Conservation (phyloP, 2,113 vertebrate genomes). For the Sander lucioperca region DNA sequence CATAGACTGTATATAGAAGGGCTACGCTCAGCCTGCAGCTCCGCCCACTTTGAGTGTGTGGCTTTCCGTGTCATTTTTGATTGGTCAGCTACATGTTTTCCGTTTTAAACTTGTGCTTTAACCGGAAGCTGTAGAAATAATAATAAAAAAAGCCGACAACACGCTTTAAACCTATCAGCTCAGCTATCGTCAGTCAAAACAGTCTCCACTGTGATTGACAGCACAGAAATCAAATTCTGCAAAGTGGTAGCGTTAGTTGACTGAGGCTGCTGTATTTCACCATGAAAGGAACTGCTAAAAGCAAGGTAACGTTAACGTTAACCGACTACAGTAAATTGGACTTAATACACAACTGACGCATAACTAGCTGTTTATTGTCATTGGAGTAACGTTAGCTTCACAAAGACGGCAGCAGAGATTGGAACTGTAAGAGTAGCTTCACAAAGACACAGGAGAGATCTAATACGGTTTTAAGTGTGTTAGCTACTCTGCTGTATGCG, state of each 20-base stretch:
- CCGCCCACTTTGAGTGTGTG: neutral
- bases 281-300: constrained; percentile 56
- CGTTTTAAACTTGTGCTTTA: constrained; percentile 17
- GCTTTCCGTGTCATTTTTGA: neutral
- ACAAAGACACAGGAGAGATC: neutral
- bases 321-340: neutral
- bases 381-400: no score
- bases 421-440: no score
- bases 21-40: neutral
- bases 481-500: no score
- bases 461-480: neutral
- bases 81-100: constrained; percentile 10
- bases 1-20: no score
- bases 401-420: neutral
- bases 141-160: no score
- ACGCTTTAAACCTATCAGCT: no score
- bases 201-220: neutral
- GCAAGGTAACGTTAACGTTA: constrained; percentile 50
- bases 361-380: no score
- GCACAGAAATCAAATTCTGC: neutral
- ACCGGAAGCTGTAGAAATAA: neutral
- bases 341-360: neutral
- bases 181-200: neutral
- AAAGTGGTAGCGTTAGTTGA: no score
- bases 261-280: neutral